Base-by-base conservation (phyloP, 2,113 vertebrate genomes). In the Leptobrachium ailaonicum region DNA sequence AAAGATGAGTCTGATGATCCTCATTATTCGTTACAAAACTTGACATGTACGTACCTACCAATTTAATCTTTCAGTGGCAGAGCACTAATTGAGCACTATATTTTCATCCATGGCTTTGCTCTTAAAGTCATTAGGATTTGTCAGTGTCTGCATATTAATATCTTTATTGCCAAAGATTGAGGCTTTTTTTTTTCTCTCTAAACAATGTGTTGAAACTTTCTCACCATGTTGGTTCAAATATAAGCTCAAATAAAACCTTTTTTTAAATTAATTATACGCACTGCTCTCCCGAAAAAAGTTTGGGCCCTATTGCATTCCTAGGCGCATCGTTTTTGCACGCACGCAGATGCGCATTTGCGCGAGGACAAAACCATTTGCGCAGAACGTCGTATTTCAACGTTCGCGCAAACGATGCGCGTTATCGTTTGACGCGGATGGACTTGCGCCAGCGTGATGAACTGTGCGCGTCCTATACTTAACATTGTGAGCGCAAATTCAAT, bases 1-100 rank as follows among this genome's bases (percentile, higher is more conserved):
- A 50, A 73, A 81, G 73, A 81, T 75, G 72, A 75, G 66, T 81
- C 67, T 81, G 79, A 81, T 81, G 79, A 81, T 69, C 64, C 79
- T 81, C 79, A 81, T 81, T 81, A 81, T 69, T 81, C 69, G 41
- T 75, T 81, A 75, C 42, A 62, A 69, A 75, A 62, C 64, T 66
- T 81, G 79, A 75, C 71, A 74, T 74, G 41, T 69, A 69, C 79
- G 42, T 75, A 81, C 79, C 71, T 75, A 81, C 64, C 64, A 81
- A 81, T 81, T 81, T 81, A 74, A 68, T 69, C 60, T 79, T 40
- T 64, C 50, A 64, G 56, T 75, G 66, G 72, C 73, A 81, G 43
- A 69, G 63, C n/a, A 45, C 64, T 74, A 80, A 74, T 74, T 80
- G 72, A 69, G 72, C 42, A 69, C 44, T 63, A 45, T 80, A 43